Percentiles rank a stretch among this genome's conserved stretches.
Evolutionary conservation across 2,888 invertebrate genomes (phyloP).

Genomic region (Sclerodermus sp.): DNA sequence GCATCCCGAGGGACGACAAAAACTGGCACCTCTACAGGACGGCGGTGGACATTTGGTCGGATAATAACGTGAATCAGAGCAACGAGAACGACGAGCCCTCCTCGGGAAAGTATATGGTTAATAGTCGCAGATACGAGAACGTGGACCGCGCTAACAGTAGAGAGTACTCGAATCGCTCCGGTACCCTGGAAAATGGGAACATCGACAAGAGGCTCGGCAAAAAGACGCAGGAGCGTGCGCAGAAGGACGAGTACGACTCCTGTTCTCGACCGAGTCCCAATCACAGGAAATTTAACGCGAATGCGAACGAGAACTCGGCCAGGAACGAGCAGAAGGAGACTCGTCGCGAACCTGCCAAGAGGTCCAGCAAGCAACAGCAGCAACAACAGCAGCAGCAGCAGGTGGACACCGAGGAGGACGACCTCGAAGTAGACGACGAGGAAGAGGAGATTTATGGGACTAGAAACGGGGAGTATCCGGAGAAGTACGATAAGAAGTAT

Average conservation of each 20-base stretch:
- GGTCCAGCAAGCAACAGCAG: constrained; percentile 19
- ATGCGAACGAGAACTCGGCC: no score
- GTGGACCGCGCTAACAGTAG: constrained; percentile 26
- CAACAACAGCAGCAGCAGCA: no score
- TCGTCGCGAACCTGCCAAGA: constrained; percentile 15
- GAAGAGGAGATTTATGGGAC: constrained; percentile 34
- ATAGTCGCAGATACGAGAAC: constrained; percentile 18
- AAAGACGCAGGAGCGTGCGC: constrained; percentile 22
- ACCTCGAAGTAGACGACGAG: constrained; percentile 36
- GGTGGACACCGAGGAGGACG: constrained; percentile 46
- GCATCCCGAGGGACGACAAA: constrained; percentile 52
- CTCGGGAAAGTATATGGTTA: constrained; percentile 14
- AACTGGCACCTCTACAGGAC: constrained; percentile 57
- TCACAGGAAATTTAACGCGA: constrained; percentile 28
- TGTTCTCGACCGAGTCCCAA: constrained; percentile 19
- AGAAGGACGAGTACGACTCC: constrained; percentile 41
- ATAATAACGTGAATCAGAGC: constrained; percentile 37
- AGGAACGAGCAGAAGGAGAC: constrained; percentile 11
- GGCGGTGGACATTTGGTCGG: constrained; percentile 57
- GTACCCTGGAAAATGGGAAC: constrained; percentile 26
- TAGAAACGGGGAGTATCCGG: constrained; percentile 35
- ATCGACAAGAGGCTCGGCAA: constrained; percentile 20
- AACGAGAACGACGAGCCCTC: constrained; percentile 28
- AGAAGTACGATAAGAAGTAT: constrained; percentile 41
- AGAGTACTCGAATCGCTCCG: constrained; percentile 28